Evolutionary conservation across 2,797 vertebrate species (phyloP), one percentile per base, ranked within the genome.

Genomic region (Sphaeramia orbicularis): DNA sequence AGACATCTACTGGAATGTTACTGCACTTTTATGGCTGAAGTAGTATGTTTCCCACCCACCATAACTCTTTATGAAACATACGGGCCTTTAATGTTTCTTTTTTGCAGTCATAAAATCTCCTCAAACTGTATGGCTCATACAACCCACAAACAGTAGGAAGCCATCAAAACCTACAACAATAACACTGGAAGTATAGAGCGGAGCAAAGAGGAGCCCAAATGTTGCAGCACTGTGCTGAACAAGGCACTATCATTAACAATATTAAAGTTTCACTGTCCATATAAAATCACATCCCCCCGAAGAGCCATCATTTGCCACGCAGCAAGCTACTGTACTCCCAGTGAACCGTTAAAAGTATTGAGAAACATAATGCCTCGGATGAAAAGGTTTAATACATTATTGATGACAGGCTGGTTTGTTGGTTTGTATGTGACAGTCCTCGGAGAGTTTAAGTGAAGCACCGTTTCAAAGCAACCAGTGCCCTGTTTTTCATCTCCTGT

Each of bases 321-420:
- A 56, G 59, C 7, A 41, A 58, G 18, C 27, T 52, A 44, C 49
- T 70, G 62, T 55, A 55, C 68, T 80, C 54, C 50, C 65, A 37
- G 71, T 78, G 71, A 84, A 78, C 78, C 57, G n/a, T 71, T 83
- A 73, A 85, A 80, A 35, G 76, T 76, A 82, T 54, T 75, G 78
- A 80, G 83, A 81, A 85, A 74, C 78, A 80, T 69, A 81, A 83
- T 80, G 85, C 65, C 48, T 74, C 76, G 81, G 80, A 86, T 89
- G 85, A 86, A 83, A 77, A 65, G 76, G 32, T 86, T 80, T 86
- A 81, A 89, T 92, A 76, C 80, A 90, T 90, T 89, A 90, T 91
- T 89, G 85, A 91, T 85, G 75, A 67, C 73, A 37, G 68, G 56
- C 73, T 85, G 82, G 75, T 90, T 74, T 85, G 79, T 74, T 86